These are phyloP conservation scores for Tupaia chinensis DNA, from an alignment of 2,113 vertebrate species.

Conservation along the genomic window DNA sequence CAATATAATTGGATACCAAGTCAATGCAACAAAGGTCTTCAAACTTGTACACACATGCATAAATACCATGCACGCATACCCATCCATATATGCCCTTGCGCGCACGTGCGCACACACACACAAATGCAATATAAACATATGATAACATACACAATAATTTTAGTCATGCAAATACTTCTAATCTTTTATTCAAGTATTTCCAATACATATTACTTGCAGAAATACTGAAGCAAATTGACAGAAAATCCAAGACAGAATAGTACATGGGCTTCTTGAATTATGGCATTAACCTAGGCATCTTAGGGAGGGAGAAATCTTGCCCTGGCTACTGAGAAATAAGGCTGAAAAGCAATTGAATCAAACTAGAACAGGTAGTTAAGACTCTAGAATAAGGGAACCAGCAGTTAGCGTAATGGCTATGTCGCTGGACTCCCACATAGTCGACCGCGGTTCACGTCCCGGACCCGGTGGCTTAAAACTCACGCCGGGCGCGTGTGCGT, in stretches of 20 bases:
- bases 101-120: fast-evolving
- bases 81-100: background rate
- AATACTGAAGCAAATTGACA: background rate
- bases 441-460: too few species aligned
- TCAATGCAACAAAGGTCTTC: background rate
- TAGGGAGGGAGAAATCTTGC: background rate
- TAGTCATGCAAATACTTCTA: background rate
- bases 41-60: background rate
- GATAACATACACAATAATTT: background rate
- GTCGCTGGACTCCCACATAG: too few species aligned
- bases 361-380: background rate
- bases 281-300: background rate
- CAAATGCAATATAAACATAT: background rate
- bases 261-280: background rate
- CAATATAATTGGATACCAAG: background rate
- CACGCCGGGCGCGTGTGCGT: too few species aligned
- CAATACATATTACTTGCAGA: background rate
- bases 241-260: background rate
- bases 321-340: background rate
- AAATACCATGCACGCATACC: too few species aligned
- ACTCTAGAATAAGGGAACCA: too few species aligned
- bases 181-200: background rate
- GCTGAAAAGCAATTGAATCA: background rate
- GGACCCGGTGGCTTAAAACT: too few species aligned
- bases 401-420: too few species aligned